Conservation (phyloP, 92 coral and sea anemone species). For the Isaurus tuberculatus region DNA sequence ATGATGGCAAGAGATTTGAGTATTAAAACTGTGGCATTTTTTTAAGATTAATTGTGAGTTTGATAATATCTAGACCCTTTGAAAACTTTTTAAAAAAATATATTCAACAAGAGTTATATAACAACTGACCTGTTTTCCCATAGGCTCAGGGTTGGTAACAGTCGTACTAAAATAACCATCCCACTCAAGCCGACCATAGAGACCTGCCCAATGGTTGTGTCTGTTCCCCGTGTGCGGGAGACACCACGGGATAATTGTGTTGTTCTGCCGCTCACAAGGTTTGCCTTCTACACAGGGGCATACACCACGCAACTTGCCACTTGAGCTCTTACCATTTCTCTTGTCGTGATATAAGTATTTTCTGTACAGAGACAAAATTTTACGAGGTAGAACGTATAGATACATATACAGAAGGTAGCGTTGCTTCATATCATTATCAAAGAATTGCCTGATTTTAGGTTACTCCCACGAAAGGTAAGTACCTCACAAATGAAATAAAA, state of each 20-base stretch:
- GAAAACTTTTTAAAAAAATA: no score
- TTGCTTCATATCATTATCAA: no score
- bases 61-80: no score
- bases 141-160: slow-evolving; percentile 98
- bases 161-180: slow-evolving; percentile 98
- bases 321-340: slow-evolving; percentile 86
- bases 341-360: slow-evolving; percentile 89
- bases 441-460: no score
- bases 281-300: slow-evolving; percentile 97
- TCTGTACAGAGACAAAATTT: slow-evolving; percentile 46
- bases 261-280: slow-evolving; percentile 95
- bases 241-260: slow-evolving; percentile 97
- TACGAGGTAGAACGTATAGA: neutral
- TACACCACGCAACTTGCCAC: slow-evolving; percentile 83
- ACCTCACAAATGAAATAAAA: no score
- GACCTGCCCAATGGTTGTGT: slow-evolving; percentile 98
- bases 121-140: slow-evolving; percentile 94
- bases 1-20: no score
- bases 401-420: no score
- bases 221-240: slow-evolving; percentile 99
- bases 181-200: slow-evolving; percentile 98
- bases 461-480: no score
- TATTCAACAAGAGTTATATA: no score
- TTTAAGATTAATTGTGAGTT: no score
- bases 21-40: no score